Evolutionary conservation across 1,140 invertebrate species (phyloP).

Genomic region (Panagrolaimus sp.): DNA sequence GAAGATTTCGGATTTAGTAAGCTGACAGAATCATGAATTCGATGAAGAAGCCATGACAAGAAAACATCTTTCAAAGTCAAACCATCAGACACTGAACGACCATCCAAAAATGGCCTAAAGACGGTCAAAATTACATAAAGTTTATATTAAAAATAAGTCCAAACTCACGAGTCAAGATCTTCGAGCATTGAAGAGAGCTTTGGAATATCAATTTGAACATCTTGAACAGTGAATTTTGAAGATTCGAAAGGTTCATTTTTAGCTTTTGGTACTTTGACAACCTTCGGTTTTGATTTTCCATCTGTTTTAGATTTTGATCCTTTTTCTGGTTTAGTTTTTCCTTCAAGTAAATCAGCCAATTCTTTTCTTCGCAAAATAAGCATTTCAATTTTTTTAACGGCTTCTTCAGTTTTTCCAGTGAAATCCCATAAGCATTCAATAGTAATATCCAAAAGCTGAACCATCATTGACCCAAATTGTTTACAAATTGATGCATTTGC

Average conservation of each 20-base stretch:
- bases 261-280: too few relatives aligned
- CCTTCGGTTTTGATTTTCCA: not conserved
- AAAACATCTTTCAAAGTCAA: not conserved
- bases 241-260: too few relatives aligned
- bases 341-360: not conserved
- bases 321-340: not conserved
- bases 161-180: not conserved
- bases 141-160: not conserved
- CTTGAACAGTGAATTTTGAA: not conserved
- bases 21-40: not conserved
- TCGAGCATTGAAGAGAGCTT: not conserved
- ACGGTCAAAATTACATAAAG: too few relatives aligned
- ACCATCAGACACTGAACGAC: not conserved
- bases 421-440: not conserved
- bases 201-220: slow-evolving; percentile 4
- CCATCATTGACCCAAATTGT: not conserved
- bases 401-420: not conserved
- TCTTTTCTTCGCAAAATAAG: not conserved
- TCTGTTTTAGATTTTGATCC: not conserved
- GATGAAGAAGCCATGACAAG: not conserved
- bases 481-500: not conserved
- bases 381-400: not conserved
- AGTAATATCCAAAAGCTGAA: not conserved
- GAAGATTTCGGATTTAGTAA: not conserved
- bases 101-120: not conserved